These are phyloP conservation scores for Epinotia brunnichana DNA, from an alignment of 2,888 invertebrate genomes.

Conservation along the genomic window DNA sequence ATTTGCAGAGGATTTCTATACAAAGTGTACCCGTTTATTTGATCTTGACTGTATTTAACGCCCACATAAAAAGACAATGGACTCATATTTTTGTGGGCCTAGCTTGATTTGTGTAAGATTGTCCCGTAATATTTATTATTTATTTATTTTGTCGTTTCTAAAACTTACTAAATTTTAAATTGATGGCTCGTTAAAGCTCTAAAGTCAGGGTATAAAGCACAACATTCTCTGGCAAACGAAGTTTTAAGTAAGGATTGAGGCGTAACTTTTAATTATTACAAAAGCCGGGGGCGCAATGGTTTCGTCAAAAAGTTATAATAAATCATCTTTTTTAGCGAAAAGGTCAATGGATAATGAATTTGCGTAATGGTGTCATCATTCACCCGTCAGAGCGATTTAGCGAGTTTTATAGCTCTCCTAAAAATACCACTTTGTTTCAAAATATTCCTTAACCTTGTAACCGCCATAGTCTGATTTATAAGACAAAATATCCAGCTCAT, in stretches of 20 bases:
- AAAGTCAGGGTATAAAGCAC: conserved; percentile 9
- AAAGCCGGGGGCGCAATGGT: conserved; percentile 22
- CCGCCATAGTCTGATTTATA: too few species aligned
- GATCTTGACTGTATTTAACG: conserved; percentile 2
- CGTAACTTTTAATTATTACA: conserved; percentile 26
- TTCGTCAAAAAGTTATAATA: conserved; percentile 31
- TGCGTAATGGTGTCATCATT: conserved; percentile 17
- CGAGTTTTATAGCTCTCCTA: not conserved
- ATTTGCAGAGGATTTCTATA: not conserved
- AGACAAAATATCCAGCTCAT: too few species aligned
- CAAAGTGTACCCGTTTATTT: not conserved
- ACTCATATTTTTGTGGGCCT: conserved; percentile 9
- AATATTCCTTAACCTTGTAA: not conserved
- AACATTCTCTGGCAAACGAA: conserved; percentile 8
- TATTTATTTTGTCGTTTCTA: not conserved
- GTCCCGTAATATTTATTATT: too few species aligned
- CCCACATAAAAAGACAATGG: conserved; percentile 15
- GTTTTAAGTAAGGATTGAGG: conserved; percentile 7
- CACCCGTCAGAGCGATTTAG: conserved; percentile 8
- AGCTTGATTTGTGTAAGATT: too few species aligned
- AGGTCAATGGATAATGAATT: conserved; percentile 33
- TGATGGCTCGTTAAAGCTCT: not conserved
- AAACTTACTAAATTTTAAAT: conserved; percentile 4
- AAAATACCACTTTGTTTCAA: not conserved
- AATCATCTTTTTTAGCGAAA: conserved; percentile 30